Conservation (phyloP, 2,888 invertebrate genomes). For the Thumatha senex region DNA sequence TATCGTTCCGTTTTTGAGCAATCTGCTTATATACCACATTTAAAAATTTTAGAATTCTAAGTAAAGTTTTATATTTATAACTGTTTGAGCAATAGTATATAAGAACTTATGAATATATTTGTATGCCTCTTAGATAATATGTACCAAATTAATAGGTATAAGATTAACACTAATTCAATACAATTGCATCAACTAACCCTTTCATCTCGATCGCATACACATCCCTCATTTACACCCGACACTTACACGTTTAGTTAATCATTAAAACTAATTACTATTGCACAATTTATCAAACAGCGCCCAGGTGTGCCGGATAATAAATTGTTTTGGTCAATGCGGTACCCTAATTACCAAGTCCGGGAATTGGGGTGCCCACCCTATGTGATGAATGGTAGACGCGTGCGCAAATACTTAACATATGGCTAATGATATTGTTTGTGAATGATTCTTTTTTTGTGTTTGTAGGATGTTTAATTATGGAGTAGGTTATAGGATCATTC, state of each 20-base stretch:
- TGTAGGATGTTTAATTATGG: conserved; percentile 9
- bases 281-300: conserved; percentile 53
- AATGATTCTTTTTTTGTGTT: conserved; percentile 24
- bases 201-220: conserved; percentile 1
- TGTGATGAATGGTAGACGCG: conserved; percentile 35
- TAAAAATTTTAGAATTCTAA: too few relatives aligned
- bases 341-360: conserved; percentile 48
- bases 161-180: not conserved
- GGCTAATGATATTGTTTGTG: conserved; percentile 30
- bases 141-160: too few relatives aligned
- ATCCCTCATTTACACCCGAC: conserved; percentile 32
- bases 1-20: too few relatives aligned
- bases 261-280: conserved; percentile 58
- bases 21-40: too few relatives aligned
- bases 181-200: conserved; percentile 5
- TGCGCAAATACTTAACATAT: conserved; percentile 47
- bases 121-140: too few relatives aligned
- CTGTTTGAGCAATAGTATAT: too few relatives aligned
- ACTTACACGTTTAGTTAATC: conserved; percentile 37
- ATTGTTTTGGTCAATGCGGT: conserved; percentile 52
- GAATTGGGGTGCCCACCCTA: conserved; percentile 34
- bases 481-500: not conserved
- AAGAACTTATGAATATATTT: too few relatives aligned
- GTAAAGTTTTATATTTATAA: too few relatives aligned
- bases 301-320: conserved; percentile 58